Conservation (phyloP, 2,113 vertebrate species). For the Oncorhynchus keta region DNA sequence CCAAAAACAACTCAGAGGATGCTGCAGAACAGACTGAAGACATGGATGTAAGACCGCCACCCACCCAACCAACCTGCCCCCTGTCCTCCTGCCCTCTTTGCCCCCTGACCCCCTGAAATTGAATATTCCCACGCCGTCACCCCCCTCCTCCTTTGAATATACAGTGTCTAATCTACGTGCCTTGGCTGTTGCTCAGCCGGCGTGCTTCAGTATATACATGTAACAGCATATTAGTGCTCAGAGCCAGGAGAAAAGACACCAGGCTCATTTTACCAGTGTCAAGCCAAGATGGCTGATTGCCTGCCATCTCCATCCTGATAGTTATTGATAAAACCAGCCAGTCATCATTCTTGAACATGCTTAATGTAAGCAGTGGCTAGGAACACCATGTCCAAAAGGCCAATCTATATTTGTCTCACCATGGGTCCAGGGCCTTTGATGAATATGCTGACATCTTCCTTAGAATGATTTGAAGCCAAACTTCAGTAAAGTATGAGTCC, state of each 20-base stretch:
- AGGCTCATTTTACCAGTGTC: conserved; percentile 20
- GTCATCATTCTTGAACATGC: conserved; percentile 26
- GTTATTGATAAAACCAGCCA: conserved; percentile 10
- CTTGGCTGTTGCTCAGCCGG: neutral
- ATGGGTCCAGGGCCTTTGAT: neutral
- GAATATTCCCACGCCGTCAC: neutral
- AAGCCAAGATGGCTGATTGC: neutral
- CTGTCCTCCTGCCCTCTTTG: neutral
- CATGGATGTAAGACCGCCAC: conserved; percentile 77
- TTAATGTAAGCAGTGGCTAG: conserved; percentile 13
- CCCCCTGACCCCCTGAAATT: neutral
- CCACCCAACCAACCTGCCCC: neutral
- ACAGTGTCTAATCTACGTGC: neutral
- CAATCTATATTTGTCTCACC: conserved; percentile 17
- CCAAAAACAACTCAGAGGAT: conserved; percentile 85
- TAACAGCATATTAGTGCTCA: neutral
- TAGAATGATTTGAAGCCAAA: conserved; percentile 1
- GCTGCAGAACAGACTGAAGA: conserved; percentile 83
- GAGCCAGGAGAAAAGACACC: neutral
- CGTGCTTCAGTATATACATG: neutral
- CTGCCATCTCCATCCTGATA: neutral
- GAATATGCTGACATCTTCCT: conserved; percentile 8
- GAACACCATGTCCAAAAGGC: conserved; percentile 21
- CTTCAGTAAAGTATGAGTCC: neutral
- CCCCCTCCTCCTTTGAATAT: neutral